Base-by-base conservation (phyloP, 53 echinoderm and acorn worm genomes). In the Arbacia lixula region DNA sequence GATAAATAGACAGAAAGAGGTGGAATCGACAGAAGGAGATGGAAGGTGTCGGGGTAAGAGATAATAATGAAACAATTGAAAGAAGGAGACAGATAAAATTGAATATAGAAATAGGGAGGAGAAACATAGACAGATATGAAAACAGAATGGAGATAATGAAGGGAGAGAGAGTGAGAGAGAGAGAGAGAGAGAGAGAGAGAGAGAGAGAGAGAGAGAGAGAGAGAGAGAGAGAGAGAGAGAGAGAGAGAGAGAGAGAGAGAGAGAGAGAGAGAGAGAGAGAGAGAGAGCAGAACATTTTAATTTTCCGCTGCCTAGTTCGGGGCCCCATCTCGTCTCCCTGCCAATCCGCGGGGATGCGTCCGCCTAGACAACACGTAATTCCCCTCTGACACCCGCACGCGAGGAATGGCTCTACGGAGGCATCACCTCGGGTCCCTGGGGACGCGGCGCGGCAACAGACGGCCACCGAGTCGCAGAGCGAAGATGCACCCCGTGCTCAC, bases 401-500 rank as follows among this genome's bases (percentile, higher is more conserved):
- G 31, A 63, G n/a, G 24, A 35, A n/a, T 19, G 19, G 64, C 36
- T 71, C 71, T 41, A 12, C 71, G 24, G 12, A 71, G 14, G 19
- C 71, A 26, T 71, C 42, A 71, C 41, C 42, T 29, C 22, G 41
- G 9, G 2, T 46, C 46, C 71, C 71, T 27, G 71, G 71, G 71
- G 46, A 46, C 49, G 24, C 27, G 17, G 27, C 4, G 41, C 49
- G 26, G 46, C n/a, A 71, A 71, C 71, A 71, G 71, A 71, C 71
- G 71, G 71, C 42, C 42, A 46, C 40, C 71, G 71, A 19, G 12
- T 12, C 16, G 49, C 10, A 22, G 3, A 46, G 71, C 2, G 71
- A 71, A 50, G 71, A 71, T 71, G 71, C 71, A 14, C 49, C 14
- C 14, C 46, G 71, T 46, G 71, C 46, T 49, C 42, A 27, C 71